These are phyloP conservation scores for Diacarnus erythraeanus DNA, from an alignment of 37 sponge, comb jelly and placozoan genomes.

Conservation along the genomic window DNA sequence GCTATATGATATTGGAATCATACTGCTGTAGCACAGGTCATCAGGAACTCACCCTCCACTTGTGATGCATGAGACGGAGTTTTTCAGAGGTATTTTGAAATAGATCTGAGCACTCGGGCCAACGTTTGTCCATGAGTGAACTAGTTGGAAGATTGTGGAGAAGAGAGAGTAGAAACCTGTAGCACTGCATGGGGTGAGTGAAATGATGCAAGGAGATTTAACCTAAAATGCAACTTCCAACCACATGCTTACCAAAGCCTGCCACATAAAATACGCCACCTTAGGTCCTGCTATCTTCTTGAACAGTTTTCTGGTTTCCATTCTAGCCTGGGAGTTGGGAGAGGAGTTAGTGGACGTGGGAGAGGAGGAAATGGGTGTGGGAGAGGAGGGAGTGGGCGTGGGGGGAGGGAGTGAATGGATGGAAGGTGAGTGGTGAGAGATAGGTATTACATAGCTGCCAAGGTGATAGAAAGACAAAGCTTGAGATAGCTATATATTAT, in stretches of 20 bases:
- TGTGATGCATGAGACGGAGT: conserved; percentile 71
- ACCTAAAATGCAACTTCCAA: neutral
- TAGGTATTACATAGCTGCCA: too few species aligned
- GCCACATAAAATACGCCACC: conserved; percentile 45
- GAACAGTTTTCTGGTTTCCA: neutral
- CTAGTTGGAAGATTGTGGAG: conserved; percentile 55
- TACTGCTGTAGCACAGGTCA: too few species aligned
- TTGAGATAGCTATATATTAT: too few species aligned
- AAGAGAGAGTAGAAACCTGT: conserved; percentile 55
- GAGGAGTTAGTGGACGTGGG: neutral
- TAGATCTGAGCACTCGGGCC: conserved; percentile 64
- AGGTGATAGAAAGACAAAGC: too few species aligned
- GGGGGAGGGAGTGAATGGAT: too few species aligned
- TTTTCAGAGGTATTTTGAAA: conserved; percentile 43
- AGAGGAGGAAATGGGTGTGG: too few species aligned
- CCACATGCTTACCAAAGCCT: conserved; percentile 24
- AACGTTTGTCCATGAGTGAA: conserved; percentile 74
- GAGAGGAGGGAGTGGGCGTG: too few species aligned
- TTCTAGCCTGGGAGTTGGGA: conserved; percentile 19
- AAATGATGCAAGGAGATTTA: neutral
- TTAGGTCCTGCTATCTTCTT: conserved; percentile 34
- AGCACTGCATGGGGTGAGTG: conserved; percentile 36
- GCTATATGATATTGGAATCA: too few species aligned
- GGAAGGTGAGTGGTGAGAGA: too few species aligned
- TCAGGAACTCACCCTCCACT: conserved; percentile 69